Base-by-base conservation (phyloP, 2,797 vertebrate species). In the Galago senegalensis region DNA sequence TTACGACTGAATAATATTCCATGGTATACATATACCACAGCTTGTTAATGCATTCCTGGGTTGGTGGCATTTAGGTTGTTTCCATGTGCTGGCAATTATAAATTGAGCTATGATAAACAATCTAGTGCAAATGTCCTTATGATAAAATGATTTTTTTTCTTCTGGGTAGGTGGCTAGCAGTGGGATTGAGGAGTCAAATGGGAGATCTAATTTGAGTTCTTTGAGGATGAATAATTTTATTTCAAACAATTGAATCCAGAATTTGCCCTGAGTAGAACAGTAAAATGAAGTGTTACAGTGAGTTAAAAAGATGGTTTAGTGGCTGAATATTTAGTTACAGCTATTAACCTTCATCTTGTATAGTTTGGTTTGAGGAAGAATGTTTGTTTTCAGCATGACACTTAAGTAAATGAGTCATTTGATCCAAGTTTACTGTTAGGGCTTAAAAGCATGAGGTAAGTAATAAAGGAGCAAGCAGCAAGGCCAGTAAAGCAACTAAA, bases 291-390 rank as follows among this genome's bases (percentile, higher is more conserved):
- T 20, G 72, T 91, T 87, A 60, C 1, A 49, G 6, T 76, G 34
- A 8, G 10, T 89, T 83, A 69, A 83, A 73, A 92, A 92, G 58
- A 65, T n/a, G 72, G 37, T 94, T 67, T 16, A 58, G 8, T 86
- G 18, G 9, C 7, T 94, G 46, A 93, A 81, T 89, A 77, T 92
- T 96, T 96, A 86, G 18, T 82, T 37, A 79, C 1, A 82, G 70
- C 25, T 21, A 77, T 95, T 76, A 83, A 20, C 27, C 14, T 93
- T 94, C 14, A 76, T 80, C 37, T 16, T 87, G 43, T 94, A 79
- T 96, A 4, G 9, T 77, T 61, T 94, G 20, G 27, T 72, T 61
- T 87, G 17, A 80, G 25, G 31, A 91, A n/a, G 27, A 96, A 31
- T 12, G 5, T 46, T 85, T 95, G 5, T 91, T 95, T 86, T 83